Base-by-base conservation (phyloP, 2,888 invertebrate species). In the Drosophila putrida region DNA sequence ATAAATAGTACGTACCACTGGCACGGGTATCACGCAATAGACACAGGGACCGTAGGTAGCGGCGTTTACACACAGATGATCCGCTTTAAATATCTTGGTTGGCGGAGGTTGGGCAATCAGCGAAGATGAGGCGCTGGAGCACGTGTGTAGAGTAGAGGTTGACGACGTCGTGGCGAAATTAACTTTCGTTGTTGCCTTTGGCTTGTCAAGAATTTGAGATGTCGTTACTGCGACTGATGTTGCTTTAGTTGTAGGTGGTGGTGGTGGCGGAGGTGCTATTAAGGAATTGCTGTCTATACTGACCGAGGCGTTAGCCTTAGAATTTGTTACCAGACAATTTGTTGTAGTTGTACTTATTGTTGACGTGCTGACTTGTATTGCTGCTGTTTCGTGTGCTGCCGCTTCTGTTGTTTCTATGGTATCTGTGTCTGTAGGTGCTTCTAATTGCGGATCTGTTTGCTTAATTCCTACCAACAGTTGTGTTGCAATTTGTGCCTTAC, bases 1-100 rank as follows among this genome's bases (percentile, higher is more conserved):
- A 41, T 43, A 46, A 61, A 28, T 35, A 55, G 44, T 50, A 90
- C 90, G 91, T 80, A 91, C 91, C 91, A 91, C 90, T 82, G 88
- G 82, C 70, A 91, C 91, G 72, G 91, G 91, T 85, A 91, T 90
- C 54, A 91, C 91, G 86, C 91, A 91, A 81, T 91, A 91, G 80
- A 91, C 91, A 80, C 91, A 91, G 72, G 91, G 91, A 80, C 91
- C 90, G 91, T 90, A 91, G 71, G 89, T 82, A 70, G 88, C 83
- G 68, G 84, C 86, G 90, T 90, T 91, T 74, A 90, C 85, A 73
- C 90, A 90, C 85, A 90, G 78, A 88, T 90, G 90, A 90, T 90
- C 90, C 90, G 90, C 91, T 83, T 90, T 90, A 90, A 90, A 91
- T 86, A 90, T 90, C 87, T 90, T 90, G 55, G 89, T 90, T 83